Base-by-base conservation (phyloP, 2,797 vertebrate species). In the Psittacula derbiana region DNA sequence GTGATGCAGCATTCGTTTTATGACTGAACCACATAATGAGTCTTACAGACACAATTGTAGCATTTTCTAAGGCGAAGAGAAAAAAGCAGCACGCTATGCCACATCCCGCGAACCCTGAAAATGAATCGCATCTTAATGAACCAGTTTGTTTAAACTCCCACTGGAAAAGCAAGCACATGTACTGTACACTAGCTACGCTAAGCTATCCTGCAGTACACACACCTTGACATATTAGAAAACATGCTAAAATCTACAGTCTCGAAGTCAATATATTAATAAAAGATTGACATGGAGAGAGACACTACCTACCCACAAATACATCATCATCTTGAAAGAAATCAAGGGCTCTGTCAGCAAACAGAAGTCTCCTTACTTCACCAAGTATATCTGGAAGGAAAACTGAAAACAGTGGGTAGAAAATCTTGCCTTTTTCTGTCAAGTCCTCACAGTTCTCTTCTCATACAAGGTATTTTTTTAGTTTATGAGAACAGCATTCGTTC, bases 271-370 rank as follows among this genome's bases (percentile, higher is more conserved):
- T 95, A 96, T 95, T 96, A 97, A 97, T 95, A 97, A 97, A 96
- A 98, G 95, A 96, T 73, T 96, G 93, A 94, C 88, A 93, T 31
- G 96, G 96, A 97, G 96, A 97, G 93, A 97, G 95, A 97, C 92
- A 93, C 97, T 98, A 98, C 98, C 98, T 98, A 99, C 98, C 98
- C 98, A 99, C 97, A 98, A 97, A 98, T 99, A 99, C 98, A 99
- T 99, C 98, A 99, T 99, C 98, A 98, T 99, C 98, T 98, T 98
- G 98, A 98, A 97, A 97, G 97, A 97, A 97, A 97, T 97, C 98
- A 98, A 97, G 98, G 97, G 98, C 90, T 98, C 98, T 98, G 97
- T 97, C 98, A 98, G 98, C 97, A 97, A 97, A 97, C 97, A 97
- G 96, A 97, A 98, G 98, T 98, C 97, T 98, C 98, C 98, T 98